A percentile compares a stretch with the other conserved stretches of the same genome.
phyloP scores from a whole-genome alignment of 2,888 invertebrate genomes.

The Hyles lineata region DNA sequence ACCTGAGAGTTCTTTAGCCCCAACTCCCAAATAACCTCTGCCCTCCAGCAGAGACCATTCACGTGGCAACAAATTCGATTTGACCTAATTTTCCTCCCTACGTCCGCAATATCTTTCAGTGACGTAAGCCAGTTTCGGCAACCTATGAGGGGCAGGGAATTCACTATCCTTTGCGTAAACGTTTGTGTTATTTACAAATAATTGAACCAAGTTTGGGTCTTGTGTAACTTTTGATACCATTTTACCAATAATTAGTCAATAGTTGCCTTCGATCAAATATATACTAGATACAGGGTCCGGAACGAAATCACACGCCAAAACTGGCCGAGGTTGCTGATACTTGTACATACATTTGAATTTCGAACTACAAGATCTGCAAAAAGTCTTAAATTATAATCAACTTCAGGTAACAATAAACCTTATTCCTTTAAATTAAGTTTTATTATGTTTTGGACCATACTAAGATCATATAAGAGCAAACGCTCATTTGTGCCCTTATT shows the following conservation, averaged over 20 bases:
- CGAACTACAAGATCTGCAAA: too few species aligned
- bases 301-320: too few species aligned
- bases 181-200: background rate
- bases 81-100: slow-evolving; percentile 29
- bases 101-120: background rate
- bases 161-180: background rate
- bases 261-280: too few species aligned
- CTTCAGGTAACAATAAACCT: too few species aligned
- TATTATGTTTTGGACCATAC: too few species aligned
- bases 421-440: too few species aligned
- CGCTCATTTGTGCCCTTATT: too few species aligned
- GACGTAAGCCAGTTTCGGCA: slow-evolving; percentile 3
- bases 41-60: background rate
- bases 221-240: background rate
- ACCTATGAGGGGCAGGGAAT: background rate
- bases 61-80: background rate
- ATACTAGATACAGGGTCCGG: too few species aligned
- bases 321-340: too few species aligned
- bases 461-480: too few species aligned
- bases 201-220: background rate
- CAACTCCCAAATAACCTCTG: background rate
- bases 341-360: too few species aligned
- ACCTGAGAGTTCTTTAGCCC: background rate
- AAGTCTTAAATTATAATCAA: too few species aligned
- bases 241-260: background rate